phyloP scores from a whole-genome alignment of 2,113 vertebrate genomes.

The Gorsachius goisagi region DNA sequence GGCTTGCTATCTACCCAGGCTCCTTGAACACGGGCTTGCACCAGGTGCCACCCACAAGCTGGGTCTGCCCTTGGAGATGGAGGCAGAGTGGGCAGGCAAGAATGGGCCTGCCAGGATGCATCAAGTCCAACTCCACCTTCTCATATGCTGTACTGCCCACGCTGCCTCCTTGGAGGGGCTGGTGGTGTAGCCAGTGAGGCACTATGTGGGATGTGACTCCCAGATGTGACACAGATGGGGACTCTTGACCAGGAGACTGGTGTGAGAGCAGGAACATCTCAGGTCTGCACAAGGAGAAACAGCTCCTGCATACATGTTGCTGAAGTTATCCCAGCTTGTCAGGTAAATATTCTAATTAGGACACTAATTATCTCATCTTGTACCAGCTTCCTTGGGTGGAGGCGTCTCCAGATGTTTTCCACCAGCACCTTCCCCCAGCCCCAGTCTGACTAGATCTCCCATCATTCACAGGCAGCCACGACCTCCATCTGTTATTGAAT shows the following conservation, averaged over 20 bases:
- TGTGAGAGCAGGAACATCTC: fast-evolving
- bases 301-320: not conserved
- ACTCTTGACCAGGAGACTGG: not conserved
- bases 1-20: not conserved
- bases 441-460: not conserved
- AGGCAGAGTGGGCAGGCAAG: not conserved
- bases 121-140: not conserved
- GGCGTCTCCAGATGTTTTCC: fast-evolving
- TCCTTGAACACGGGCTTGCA: not conserved
- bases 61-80: not conserved
- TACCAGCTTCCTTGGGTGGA: not conserved
- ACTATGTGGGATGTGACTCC: not conserved
- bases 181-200: not conserved
- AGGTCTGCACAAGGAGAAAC: not conserved
- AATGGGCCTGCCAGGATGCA: not conserved
- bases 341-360: not conserved
- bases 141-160: not conserved
- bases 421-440: not conserved
- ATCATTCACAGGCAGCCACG: not conserved
- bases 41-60: not conserved
- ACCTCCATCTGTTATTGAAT: not conserved
- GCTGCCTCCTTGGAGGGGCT: not conserved
- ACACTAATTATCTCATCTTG: not conserved
- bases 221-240: not conserved
- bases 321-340: not conserved